phyloP scores from a whole-genome alignment of 2,888 invertebrate genomes.

The Mesoligia furuncula region DNA sequence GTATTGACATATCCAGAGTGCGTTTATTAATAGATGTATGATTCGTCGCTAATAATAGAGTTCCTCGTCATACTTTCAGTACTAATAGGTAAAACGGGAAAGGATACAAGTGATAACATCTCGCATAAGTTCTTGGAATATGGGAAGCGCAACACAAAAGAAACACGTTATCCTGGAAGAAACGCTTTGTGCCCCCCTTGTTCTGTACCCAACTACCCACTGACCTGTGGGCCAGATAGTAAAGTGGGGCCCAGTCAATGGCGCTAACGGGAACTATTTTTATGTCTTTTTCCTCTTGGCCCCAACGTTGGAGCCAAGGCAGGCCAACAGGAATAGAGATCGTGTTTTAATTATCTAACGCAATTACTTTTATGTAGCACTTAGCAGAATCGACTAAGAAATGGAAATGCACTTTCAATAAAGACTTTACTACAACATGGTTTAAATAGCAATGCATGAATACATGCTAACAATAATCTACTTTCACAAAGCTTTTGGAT shows the following conservation, averaged over 20 bases:
- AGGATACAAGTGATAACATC: constrained; percentile 4
- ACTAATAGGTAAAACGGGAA: not conserved
- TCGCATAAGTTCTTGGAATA: constrained; percentile 1
- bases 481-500: not conserved
- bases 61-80: constrained; percentile 11
- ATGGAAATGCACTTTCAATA: not conserved
- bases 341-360: constrained; percentile 5
- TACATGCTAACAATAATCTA: not conserved
- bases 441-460: not conserved
- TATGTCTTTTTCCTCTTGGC: not conserved
- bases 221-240: not conserved
- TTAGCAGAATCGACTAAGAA: constrained; percentile 11
- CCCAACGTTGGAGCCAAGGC: not conserved
- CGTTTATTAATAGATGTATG: constrained; percentile 25
- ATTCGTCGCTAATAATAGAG: constrained; percentile 22
- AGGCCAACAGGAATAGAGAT: not conserved
- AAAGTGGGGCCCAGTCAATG: not conserved
- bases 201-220: not conserved
- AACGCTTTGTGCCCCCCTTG: not conserved
- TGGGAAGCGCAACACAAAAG: not conserved
- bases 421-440: not conserved
- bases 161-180: not conserved
- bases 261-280: not conserved
- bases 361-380: constrained; percentile 9
- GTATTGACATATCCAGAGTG: constrained; percentile 21